Percentiles rank a stretch among this genome's conserved stretches.
phyloP scores from a whole-genome alignment of 2,888 invertebrate species.

The Julus scandinavius region DNA sequence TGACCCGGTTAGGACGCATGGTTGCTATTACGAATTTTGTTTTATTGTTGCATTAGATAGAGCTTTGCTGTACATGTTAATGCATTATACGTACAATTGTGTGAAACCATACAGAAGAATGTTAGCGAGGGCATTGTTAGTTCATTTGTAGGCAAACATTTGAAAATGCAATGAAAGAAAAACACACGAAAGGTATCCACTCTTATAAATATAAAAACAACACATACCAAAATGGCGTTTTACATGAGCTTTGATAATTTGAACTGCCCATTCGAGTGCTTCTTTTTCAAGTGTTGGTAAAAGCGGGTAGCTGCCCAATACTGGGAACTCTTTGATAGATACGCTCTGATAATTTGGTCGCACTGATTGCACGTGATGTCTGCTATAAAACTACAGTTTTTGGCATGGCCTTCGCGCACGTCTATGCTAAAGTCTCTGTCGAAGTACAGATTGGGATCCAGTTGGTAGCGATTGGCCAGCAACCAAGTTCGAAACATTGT shows the following conservation, averaged over 20 bases:
- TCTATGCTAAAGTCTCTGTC: slow-evolving; percentile 27
- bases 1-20: no score
- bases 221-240: neutral
- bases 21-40: no score
- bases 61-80: no score
- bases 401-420: neutral
- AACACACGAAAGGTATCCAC: no score
- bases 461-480: neutral
- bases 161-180: neutral
- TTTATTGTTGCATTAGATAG: no score
- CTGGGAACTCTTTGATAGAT: neutral
- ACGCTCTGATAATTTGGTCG: slow-evolving; percentile 16
- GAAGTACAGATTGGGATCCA: neutral
- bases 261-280: neutral
- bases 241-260: neutral
- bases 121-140: neutral
- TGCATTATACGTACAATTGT: no score
- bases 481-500: neutral
- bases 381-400: neutral
- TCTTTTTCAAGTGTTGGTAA: slow-evolving; percentile 33
- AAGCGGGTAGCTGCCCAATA: neutral
- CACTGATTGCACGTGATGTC: slow-evolving; percentile 9
- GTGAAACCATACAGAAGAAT: neutral
- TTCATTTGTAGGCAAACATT: neutral
- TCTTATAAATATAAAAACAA: neutral